These are phyloP conservation scores for Epistrophe eligans DNA, from an alignment of 2,888 invertebrate species.

Conservation along the genomic window DNA sequence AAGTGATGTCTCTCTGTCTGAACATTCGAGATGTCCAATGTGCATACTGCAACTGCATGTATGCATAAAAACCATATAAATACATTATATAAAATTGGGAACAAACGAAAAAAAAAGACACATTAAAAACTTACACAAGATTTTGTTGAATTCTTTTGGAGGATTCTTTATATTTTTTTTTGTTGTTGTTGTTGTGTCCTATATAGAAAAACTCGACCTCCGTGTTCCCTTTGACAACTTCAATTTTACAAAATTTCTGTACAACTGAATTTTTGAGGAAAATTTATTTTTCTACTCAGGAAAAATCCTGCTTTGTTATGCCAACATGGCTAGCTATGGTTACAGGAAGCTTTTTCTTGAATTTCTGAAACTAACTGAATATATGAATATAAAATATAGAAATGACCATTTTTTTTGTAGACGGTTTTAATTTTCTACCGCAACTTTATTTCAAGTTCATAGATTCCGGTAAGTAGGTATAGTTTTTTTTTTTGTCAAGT, in stretches of 20 bases:
- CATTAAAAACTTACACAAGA: conserved; percentile 41
- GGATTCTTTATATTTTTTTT: neutral
- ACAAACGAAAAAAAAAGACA: conserved; percentile 10
- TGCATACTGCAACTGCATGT: conserved; percentile 1
- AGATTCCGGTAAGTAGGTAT: neutral
- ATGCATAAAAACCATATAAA: neutral
- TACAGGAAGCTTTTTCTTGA: conserved; percentile 63
- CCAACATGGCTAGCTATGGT: conserved; percentile 77
- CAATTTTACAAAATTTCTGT: conserved; percentile 24
- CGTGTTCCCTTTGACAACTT: conserved; percentile 10
- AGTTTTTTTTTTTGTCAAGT: neutral
- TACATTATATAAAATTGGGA: neutral
- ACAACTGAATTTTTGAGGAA: conserved; percentile 23
- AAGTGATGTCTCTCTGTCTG: neutral
- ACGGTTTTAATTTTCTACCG: neutral
- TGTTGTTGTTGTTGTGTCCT: neutral
- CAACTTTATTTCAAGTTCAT: conserved; percentile 23
- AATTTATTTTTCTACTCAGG: neutral
- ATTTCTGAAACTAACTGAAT: neutral
- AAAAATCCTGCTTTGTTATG: conserved; percentile 74
- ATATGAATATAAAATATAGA: neutral
- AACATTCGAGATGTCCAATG: neutral
- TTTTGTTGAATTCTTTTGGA: conserved; percentile 31
- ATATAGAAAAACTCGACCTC: neutral
- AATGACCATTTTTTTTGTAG: conserved; percentile 11